phyloP scores from a whole-genome alignment of 2,113 vertebrate genomes.

The Ageneiosus marmoratus region DNA sequence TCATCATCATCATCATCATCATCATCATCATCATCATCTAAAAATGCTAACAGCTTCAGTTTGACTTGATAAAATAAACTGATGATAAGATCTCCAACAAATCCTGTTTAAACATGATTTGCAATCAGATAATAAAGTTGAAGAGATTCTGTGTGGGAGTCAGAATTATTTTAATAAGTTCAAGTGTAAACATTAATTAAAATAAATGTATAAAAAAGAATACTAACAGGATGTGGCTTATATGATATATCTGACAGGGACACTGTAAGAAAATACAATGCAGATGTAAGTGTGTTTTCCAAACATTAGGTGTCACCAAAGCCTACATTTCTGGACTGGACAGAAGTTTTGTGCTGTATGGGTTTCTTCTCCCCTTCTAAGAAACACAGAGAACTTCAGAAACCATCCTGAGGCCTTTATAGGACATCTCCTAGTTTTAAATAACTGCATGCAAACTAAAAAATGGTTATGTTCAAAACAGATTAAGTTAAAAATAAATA shows the following conservation, averaged over 20 bases:
- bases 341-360: not conserved
- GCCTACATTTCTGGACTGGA: not conserved
- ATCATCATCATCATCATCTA: not conserved
- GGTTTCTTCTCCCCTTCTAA: not conserved
- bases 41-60: not conserved
- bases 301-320: slow-evolving; percentile 46
- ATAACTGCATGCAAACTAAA: not conserved
- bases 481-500: no score
- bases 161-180: not conserved
- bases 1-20: no score
- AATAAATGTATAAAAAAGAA: not conserved
- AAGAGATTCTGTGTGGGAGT: not conserved
- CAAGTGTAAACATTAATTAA: not conserved
- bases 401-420: not conserved
- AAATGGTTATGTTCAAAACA: no score
- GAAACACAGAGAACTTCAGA: not conserved
- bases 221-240: not conserved
- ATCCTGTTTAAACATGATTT: not conserved
- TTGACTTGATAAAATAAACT: not conserved
- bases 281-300: not conserved
- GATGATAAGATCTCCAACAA: not conserved
- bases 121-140: no score
- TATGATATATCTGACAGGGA: not conserved
- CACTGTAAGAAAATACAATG: not conserved
- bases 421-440: not conserved